Base-by-base conservation (phyloP, 2,797 vertebrate genomes). In the Emydoidea blandingii region DNA sequence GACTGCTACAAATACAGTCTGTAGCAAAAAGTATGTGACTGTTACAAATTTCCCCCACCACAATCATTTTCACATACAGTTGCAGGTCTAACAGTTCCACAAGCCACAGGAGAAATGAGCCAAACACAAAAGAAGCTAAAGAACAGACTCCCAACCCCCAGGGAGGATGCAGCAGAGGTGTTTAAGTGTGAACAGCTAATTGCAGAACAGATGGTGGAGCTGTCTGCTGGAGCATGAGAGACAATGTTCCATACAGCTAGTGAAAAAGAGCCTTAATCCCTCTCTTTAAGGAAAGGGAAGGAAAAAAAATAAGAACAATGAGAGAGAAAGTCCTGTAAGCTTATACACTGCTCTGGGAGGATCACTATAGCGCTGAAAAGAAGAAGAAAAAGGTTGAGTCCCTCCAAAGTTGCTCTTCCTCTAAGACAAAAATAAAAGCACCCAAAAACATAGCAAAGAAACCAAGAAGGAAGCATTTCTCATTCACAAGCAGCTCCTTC, bases 101-200 rank as follows among this genome's bases (percentile, higher is more conserved):
- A 47, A 14, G 86, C 6, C 27, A 31, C 6, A 44, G 31, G n/a
- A 95, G n/a, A 85, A 96, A 79, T n/a, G 14, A 14, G 23, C 87
- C 34, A 54, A 50, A 23, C 9, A 19, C 27, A 19, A 57, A 16
- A 44, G 4, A 6, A n/a, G 34, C 6, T 25, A 31, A 89, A 74
- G 15, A 89, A 76, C 57, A 62, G 53, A 52, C 3, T 88, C 72
- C 1, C 0, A 0, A 14, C 2, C 56, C 85, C 92, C 47, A 16
- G n/a, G 62, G 12, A 83, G 54, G 41, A 56, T 11, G 86, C 72
- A 53, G 78, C 49, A 90, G 80, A 57, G 12, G 54, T 82, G 16
- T 8, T 80, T 19, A n/a, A 87, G 18, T 18, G 23, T 82, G 52
- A 91, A 79, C 37, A 80, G 41, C 6, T 10, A 27, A 44, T 83